These are phyloP conservation scores for Cercopithecus mona DNA, from an alignment of 2,113 vertebrate genomes.

Conservation along the genomic window DNA sequence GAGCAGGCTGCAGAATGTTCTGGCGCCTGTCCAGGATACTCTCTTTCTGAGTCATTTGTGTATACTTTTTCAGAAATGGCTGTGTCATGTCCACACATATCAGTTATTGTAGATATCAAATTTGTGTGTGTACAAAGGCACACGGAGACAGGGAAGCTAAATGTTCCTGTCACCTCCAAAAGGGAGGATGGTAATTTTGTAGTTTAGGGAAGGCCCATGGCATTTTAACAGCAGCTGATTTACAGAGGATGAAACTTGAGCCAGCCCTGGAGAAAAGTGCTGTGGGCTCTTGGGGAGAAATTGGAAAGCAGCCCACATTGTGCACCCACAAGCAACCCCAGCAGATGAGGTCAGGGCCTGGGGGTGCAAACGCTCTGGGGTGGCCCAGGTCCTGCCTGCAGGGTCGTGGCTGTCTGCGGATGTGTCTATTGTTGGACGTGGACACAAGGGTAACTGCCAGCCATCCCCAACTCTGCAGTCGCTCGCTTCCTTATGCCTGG, in stretches of 20 bases:
- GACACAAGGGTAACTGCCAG: not conserved
- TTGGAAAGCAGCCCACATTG: not conserved
- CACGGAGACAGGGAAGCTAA: not conserved
- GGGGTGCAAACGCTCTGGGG: not conserved
- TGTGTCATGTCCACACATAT: not conserved
- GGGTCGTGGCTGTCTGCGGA: not conserved
- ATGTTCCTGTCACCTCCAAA: not conserved
- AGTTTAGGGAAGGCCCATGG: not conserved
- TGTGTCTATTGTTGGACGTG: not conserved
- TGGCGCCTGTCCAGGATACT: not conserved
- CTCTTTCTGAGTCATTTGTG: not conserved
- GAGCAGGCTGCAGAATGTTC: not conserved
- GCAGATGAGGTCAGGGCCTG: not conserved
- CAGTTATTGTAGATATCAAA: not conserved
- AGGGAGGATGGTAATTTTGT: not conserved
- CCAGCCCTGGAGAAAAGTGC: conserved; percentile 51
- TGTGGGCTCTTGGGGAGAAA: conserved; percentile 45
- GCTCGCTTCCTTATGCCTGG: not conserved
- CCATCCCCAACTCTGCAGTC: not conserved
- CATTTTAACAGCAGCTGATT: conserved; percentile 45
- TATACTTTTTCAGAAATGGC: not conserved
- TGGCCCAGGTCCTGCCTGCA: not conserved
- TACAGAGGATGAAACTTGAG: conserved; percentile 52
- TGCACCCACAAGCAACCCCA: not conserved
- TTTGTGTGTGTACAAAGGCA: not conserved